phyloP scores from a whole-genome alignment of 2,888 invertebrate genomes.

The Cryptophagus acutangulus region DNA sequence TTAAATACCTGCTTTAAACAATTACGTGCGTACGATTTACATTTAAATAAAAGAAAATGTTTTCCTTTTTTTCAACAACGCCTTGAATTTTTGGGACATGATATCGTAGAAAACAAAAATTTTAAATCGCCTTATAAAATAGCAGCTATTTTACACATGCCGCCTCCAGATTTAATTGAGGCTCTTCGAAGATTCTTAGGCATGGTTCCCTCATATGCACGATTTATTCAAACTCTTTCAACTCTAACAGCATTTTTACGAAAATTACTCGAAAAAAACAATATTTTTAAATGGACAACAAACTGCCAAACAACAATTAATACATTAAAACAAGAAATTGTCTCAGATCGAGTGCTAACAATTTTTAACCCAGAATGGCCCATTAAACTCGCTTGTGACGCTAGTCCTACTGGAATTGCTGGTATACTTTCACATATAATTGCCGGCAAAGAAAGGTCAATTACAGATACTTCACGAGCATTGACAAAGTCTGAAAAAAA shows the following conservation, averaged over 20 bases:
- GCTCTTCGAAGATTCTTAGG: slow-evolving; percentile 12
- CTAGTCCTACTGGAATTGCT: not conserved
- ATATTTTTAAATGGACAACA: not conserved
- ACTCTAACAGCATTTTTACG: slow-evolving; percentile 3
- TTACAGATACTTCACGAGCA: slow-evolving; percentile 30
- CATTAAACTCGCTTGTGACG: not conserved
- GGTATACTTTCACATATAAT: not conserved
- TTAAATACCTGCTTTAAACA: not conserved
- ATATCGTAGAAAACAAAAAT: slow-evolving; percentile 2
- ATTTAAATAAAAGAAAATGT: slow-evolving; percentile 15
- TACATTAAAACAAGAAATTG: not conserved
- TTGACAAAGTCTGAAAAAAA: slow-evolving; percentile 31
- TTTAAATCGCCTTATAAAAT: slow-evolving; percentile 10
- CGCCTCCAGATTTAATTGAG: slow-evolving; percentile 7
- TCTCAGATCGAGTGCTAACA: not conserved
- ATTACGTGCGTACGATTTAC: slow-evolving; percentile 5
- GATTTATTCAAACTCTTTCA: slow-evolving; percentile 18
- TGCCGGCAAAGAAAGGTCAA: slow-evolving; percentile 28
- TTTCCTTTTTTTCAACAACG: slow-evolving; percentile 10
- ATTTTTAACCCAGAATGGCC: not conserved
- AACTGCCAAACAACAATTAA: not conserved
- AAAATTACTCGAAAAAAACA: slow-evolving; percentile 1
- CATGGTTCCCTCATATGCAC: slow-evolving; percentile 10
- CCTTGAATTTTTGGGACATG: slow-evolving; percentile 16
- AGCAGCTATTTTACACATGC: slow-evolving; percentile 12